Evolutionary conservation across 2,113 vertebrate genomes (phyloP).

Genomic region (Alexandromys fortis): DNA sequence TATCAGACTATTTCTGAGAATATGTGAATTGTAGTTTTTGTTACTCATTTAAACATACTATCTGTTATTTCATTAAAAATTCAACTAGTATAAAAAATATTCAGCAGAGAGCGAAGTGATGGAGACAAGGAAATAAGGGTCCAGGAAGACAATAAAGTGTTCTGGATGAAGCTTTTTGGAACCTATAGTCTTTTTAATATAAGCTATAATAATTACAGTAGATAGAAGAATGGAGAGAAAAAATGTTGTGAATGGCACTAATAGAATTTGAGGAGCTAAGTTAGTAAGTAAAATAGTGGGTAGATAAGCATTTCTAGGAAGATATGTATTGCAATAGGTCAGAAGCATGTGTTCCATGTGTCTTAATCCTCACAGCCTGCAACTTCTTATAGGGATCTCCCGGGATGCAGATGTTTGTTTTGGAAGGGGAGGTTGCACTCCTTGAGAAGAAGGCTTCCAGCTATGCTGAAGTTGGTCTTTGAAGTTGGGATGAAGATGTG

Average conservation of each 20-base stretch:
- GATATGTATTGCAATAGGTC: not conserved
- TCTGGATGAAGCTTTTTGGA: no score
- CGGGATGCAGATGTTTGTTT: not conserved
- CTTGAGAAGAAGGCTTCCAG: not conserved
- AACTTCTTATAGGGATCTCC: rapidly evolving
- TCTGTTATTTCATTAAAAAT: not conserved
- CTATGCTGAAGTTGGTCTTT: not conserved
- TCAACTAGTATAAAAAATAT: not conserved
- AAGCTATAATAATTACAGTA: not conserved
- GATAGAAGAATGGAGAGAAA: not conserved
- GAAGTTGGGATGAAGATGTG: not conserved
- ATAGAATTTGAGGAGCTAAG: not conserved
- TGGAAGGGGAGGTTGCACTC: not conserved
- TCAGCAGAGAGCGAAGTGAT: not conserved
- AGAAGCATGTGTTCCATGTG: not conserved
- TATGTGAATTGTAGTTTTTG: not conserved
- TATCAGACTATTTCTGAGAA: not conserved
- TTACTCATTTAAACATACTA: not conserved
- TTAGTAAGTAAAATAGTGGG: no score
- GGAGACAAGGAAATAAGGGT: not conserved
- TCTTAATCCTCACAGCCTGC: not conserved
- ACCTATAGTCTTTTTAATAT: not conserved
- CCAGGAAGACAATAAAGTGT: not conserved
- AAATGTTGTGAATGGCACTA: not conserved
- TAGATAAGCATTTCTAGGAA: not conserved